phyloP scores from a whole-genome alignment of 2,888 invertebrate genomes.

The Stegana nigrithorax region DNA sequence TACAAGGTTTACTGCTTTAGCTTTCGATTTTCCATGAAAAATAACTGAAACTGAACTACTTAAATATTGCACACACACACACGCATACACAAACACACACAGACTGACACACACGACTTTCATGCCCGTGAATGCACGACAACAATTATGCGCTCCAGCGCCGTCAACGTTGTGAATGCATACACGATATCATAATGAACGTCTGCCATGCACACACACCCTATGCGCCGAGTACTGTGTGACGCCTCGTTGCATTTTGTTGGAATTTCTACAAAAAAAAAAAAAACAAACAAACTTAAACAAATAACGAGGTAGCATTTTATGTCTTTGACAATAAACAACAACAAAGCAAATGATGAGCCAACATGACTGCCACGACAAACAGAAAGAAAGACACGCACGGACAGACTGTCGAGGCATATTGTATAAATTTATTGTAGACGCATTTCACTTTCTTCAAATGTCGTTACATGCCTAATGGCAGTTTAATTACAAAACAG shows the following conservation, averaged over 20 bases:
- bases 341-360: background rate
- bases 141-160: constrained; percentile 38
- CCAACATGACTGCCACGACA: too few relatives aligned
- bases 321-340: constrained; percentile 8
- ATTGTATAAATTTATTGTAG: background rate
- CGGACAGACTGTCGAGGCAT: background rate
- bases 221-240: constrained; percentile 7
- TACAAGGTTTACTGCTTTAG: constrained; percentile 13
- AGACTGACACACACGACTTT: too few relatives aligned
- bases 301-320: too few relatives aligned
- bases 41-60: constrained; percentile 23
- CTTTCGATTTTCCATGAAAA: constrained; percentile 43
- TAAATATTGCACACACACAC: constrained; percentile 27
- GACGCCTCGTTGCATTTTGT: constrained; percentile 55
- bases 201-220: constrained; percentile 13
- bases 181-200: too few relatives aligned
- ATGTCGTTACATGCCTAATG: constrained; percentile 41
- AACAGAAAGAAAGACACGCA: background rate
- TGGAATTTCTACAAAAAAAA: constrained; percentile 16
- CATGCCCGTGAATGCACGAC: constrained; percentile 18
- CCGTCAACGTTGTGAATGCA: constrained; percentile 18
- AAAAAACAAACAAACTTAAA: constrained; percentile 28
- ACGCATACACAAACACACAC: too few relatives aligned
- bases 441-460: constrained; percentile 58
- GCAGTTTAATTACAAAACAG: constrained; percentile 51